phyloP scores from a whole-genome alignment of 2,113 vertebrate species.

The Lamprologus ornatipinnis region DNA sequence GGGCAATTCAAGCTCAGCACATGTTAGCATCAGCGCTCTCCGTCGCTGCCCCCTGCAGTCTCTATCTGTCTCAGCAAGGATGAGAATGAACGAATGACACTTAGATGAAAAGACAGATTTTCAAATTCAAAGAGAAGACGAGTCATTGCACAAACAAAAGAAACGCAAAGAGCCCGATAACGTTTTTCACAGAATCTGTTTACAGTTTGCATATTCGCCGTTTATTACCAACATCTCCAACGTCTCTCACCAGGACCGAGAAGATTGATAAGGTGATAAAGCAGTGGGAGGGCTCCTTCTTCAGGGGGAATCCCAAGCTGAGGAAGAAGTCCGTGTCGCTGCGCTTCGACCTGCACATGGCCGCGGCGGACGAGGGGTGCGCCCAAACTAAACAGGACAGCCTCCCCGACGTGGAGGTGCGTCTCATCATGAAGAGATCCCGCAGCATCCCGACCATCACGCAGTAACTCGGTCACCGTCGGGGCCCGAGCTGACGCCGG shows the following conservation, averaged over 20 bases:
- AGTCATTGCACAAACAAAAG: background rate
- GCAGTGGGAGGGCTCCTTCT: conserved; percentile 98
- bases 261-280: conserved; percentile 94
- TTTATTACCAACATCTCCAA: background rate
- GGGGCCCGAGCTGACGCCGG: background rate
- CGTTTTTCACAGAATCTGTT: background rate
- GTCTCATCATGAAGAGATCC: conserved; percentile 91
- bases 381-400: conserved; percentile 76
- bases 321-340: conserved; percentile 94
- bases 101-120: background rate
- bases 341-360: conserved; percentile 94
- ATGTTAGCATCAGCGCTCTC: background rate
- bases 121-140: background rate
- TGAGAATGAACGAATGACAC: accelerated
- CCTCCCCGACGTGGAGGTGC: conserved; percentile 88
- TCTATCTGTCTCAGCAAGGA: background rate
- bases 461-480: conserved; percentile 32
- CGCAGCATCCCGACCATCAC: conserved; percentile 90
- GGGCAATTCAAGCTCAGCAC: background rate
- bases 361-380: conserved; percentile 82
- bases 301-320: conserved; percentile 92
- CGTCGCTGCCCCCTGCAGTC: background rate
- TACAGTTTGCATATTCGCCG: background rate
- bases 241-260: conserved; percentile 77
- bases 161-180: accelerated